phyloP scores from a whole-genome alignment of 2,113 vertebrate genomes.

The Nibea albiflora region DNA sequence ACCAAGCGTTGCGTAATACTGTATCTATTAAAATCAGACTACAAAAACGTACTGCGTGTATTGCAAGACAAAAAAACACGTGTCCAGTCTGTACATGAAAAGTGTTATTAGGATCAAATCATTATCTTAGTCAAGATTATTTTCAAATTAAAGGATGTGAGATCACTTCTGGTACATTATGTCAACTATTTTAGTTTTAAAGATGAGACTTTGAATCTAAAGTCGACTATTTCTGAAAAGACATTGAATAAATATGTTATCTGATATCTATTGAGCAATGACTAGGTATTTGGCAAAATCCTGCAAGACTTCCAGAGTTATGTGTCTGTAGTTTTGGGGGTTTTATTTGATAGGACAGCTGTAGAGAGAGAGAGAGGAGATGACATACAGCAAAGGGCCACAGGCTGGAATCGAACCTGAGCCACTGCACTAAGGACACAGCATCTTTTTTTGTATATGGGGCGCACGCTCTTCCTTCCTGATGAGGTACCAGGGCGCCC shows the following conservation, averaged over 20 bases:
- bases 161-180: not conserved
- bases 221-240: not conserved
- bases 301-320: not conserved
- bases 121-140: not conserved
- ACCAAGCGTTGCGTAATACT: not conserved
- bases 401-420: no score
- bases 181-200: not conserved
- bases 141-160: not conserved
- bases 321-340: no score
- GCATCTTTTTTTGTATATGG: no score
- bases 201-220: not conserved
- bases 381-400: no score
- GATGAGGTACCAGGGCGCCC: no score
- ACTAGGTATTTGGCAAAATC: slow-evolving; percentile 1
- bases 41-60: not conserved
- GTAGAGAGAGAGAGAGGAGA: no score
- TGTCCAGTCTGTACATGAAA: not conserved
- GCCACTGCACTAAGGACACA: no score
- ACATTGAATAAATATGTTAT: slow-evolving; percentile 5
- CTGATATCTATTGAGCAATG: not conserved
- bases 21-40: not conserved
- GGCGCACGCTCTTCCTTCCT: no score
- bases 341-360: no score
- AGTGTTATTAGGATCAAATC: not conserved
- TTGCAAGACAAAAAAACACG: not conserved